Conservation (phyloP, 1,140 invertebrate species). For the Tetragnatha versicolor region DNA sequence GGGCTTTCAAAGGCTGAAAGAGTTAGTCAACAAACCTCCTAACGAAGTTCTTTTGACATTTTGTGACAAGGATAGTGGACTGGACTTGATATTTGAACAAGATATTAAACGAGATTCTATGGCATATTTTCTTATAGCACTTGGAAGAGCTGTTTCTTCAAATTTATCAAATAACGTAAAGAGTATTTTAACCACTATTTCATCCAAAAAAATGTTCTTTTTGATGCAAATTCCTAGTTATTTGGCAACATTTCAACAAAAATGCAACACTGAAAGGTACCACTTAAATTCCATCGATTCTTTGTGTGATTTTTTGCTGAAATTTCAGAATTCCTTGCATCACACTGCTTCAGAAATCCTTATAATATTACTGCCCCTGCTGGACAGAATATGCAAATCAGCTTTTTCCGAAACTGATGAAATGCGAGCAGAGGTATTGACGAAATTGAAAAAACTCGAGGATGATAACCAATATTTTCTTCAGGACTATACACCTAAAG, state of each 20-base stretch:
- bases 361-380: not conserved
- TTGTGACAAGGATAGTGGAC: not conserved
- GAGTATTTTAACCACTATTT: not conserved
- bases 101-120: conserved; percentile 1
- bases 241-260: conserved; percentile 26
- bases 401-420: not conserved
- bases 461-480: not conserved
- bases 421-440: not conserved
- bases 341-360: conserved; percentile 14
- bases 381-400: conserved; percentile 7
- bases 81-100: not conserved
- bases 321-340: conserved; percentile 1
- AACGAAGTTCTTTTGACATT: conserved; percentile 29
- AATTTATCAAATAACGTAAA: not conserved
- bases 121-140: not conserved
- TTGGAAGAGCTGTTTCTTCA: conserved; percentile 1
- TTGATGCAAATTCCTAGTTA: not conserved
- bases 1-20: not conserved
- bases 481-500: not conserved
- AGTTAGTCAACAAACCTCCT: not conserved
- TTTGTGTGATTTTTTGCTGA: conserved; percentile 9
- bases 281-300: conserved; percentile 15
- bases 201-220: not conserved
- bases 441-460: not conserved
- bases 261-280: not conserved